Base-by-base conservation (phyloP, 2,888 invertebrate genomes). In the Coleophora deauratella region DNA sequence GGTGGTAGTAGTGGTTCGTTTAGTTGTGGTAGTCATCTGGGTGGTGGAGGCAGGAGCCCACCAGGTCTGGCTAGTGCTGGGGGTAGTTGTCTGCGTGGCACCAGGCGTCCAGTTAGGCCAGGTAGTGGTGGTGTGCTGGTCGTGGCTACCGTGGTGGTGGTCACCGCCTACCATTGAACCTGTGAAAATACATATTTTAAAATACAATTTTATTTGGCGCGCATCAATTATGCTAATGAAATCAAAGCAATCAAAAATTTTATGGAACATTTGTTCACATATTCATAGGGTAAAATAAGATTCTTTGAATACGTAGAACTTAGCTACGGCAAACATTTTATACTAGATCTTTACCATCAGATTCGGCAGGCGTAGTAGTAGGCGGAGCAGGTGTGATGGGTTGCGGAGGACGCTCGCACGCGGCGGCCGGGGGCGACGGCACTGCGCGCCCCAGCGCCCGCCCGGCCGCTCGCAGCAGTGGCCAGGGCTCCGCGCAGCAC, bases 401-500 rank as follows among this genome's bases (percentile, higher is more conserved):
- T 40, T 88, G 85, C 0, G 90, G 86, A 0, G 95, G 94, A 43
- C 90, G 89, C 15, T 90, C 88, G 58, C 95, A 95, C 0, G 82
- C 73, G 0, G 74, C 59, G 0, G 88, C 82, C 2, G 89, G 87
- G 2, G 87, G 84, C 6, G 86, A 67, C 1, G 88, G 79, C 3
- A 80, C 68, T 4, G 86, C 57, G 8, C 89, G 79, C 27, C 93
- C 93, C 15, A 97, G 75, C 0, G 91, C 95, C 12, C 92, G 87
- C 47, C 94, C 94, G 2, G 96, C 89, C 1, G 93, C 91, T 33
- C 91, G 89, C 9, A 96, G 78, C 34, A 96, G 72, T 0, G 96
- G 94, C 52, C 90, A 95, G 0, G 93, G 79, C 61, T 94, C 95
- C 3, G 81, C 80, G 62, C 96, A 96, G 67, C 96, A 97, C 1